Evolutionary conservation across 2,797 vertebrate species (phyloP).

Genomic region (Vipera ursinii): DNA sequence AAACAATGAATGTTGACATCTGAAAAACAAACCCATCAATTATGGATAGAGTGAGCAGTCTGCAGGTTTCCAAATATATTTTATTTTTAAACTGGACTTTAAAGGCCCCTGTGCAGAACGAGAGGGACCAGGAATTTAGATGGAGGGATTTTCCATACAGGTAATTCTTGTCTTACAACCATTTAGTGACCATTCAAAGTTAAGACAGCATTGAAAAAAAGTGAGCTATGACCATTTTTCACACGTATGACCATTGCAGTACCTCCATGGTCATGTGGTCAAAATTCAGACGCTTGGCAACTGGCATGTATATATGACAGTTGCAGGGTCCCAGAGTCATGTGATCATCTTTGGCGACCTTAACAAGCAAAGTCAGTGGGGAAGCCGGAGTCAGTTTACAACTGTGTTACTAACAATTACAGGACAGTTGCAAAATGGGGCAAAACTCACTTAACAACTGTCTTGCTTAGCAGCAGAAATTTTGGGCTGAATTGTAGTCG

Average conservation of each 20-base stretch:
- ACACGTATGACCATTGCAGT: not conserved
- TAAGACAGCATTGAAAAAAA: not conserved
- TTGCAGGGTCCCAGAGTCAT: not conserved
- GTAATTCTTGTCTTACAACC: not conserved
- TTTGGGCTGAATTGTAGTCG: not conserved
- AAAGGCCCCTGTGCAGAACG: not conserved
- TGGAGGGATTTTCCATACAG: not conserved
- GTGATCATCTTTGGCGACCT: not conserved
- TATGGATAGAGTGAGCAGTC: not conserved
- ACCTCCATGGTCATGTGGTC: not conserved
- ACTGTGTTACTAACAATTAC: not conserved
- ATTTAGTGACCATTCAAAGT: not conserved
- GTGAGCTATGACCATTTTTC: not conserved
- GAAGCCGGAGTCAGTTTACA: not conserved
- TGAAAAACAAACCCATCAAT: not conserved
- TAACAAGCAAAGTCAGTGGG: not conserved
- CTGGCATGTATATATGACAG: not conserved
- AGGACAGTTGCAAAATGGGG: not conserved
- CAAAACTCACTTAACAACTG: not conserved
- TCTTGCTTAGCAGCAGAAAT: not conserved
- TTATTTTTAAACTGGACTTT: not conserved
- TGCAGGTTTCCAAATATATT: not conserved
- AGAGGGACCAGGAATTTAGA: not conserved
- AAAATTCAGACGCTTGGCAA: not conserved
- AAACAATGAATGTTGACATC: not conserved